Evolutionary conservation across 2,797 vertebrate species (phyloP).

Genomic region (Lacerta agilis): DNA sequence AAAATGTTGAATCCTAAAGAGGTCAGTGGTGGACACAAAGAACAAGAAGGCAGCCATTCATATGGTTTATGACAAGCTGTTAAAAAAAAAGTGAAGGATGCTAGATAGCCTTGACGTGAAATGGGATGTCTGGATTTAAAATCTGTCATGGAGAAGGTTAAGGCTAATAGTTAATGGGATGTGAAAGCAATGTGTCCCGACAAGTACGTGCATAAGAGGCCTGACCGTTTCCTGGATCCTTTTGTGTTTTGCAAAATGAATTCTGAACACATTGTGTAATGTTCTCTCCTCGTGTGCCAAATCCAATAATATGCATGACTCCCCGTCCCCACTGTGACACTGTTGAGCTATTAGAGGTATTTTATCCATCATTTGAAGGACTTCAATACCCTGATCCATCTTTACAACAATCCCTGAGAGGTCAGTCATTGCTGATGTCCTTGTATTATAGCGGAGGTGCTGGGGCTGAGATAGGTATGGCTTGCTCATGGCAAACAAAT

Average conservation of each 20-base stretch:
- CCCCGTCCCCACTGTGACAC: background rate
- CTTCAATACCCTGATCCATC: background rate
- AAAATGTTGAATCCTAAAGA: conserved; percentile 53
- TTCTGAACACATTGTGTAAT: conserved; percentile 15
- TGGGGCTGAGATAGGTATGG: background rate
- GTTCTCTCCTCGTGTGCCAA: background rate
- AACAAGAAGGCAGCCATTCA: conserved; percentile 24
- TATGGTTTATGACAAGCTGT: conserved; percentile 47
- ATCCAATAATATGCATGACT: background rate
- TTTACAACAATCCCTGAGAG: background rate
- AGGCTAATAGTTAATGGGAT: conserved; percentile 54
- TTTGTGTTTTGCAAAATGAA: background rate
- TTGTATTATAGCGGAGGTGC: background rate
- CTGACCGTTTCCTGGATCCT: background rate
- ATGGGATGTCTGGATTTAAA: conserved; percentile 55
- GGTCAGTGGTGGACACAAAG: conserved; percentile 45
- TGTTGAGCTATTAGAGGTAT: background rate
- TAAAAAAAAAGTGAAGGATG: conserved; percentile 45
- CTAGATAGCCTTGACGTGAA: conserved; percentile 51
- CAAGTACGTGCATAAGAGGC: background rate
- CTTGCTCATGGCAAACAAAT: background rate
- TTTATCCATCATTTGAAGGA: background rate
- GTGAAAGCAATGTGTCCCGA: conserved; percentile 17
- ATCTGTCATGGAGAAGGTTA: conserved; percentile 56
- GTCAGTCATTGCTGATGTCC: background rate